Base-by-base conservation (phyloP, 2,888 invertebrate species). In the Operophtera brumata region DNA sequence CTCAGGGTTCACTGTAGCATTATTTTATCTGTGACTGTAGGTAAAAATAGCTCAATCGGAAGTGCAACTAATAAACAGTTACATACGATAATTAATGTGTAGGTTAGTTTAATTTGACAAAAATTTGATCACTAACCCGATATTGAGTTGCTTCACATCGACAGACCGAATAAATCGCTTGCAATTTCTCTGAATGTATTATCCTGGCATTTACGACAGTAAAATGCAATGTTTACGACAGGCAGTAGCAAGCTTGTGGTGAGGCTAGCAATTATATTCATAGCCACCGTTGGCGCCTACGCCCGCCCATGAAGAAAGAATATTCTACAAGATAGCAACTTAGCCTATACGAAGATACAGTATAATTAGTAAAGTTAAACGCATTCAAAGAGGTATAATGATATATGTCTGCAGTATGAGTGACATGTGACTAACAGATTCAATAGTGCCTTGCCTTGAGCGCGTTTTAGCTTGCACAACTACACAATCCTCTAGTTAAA, bases 201-300 rank as follows among this genome's bases (percentile, higher is more conserved):
- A 51, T 64, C 58, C 34, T 47, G 47, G 52, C 51, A 57, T 59
- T 56, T 58, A 58, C 56, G 59, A 55, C 56, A 58, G 43, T 59
- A 54, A 75, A 78, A 70, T 69, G 66, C 50, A 46, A 62, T 66
- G 59, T 70, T 69, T 71, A 70, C 64, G 64, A 67, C 67, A 65
- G 63, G 58, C 57, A 69, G 70, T 73, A 70, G 69, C 69, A 73
- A 70, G 62, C 65, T 63, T 61, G 66, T 65, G 63, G 67, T 63
- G 58, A 59, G 13, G 47, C 57, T 71, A 72, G 75, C 75, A 80
- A 80, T 82, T 80, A 78, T 68, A 73, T 77, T 75, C 69, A 75
- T 77, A 81, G 78, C 76, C 76, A 70, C 70, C 58, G 56, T 44
- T 20, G 47, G 56, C 65, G 61, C 54, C 57, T 58, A 70, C 59